Conservation (phyloP, 2,888 invertebrate species). For the Anthophora plumipes region DNA sequence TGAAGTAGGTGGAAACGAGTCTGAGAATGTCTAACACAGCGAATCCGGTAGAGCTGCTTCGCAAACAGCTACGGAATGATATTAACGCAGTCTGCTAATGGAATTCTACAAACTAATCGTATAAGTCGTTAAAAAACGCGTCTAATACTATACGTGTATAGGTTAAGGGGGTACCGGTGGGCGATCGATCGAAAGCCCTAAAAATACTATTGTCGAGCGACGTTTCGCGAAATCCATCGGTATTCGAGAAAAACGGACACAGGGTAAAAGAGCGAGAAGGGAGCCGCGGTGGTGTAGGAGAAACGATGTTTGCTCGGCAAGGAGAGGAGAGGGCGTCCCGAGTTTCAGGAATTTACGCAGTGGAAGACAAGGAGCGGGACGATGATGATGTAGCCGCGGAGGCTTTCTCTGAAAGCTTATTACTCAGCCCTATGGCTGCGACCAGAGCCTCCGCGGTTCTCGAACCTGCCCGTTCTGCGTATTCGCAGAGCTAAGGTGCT, state of each 20-base stretch:
- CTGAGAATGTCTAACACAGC: too few species aligned
- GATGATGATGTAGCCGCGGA: too few species aligned
- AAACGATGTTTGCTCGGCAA: not conserved
- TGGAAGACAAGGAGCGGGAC: too few species aligned
- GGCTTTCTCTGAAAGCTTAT: too few species aligned
- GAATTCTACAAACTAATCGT: conserved; percentile 24
- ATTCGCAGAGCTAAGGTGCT: too few species aligned
- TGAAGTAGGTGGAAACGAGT: too few species aligned
- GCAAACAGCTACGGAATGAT: not conserved
- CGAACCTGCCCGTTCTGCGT: too few species aligned
- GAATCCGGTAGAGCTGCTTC: not conserved
- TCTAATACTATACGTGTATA: conserved; percentile 23
- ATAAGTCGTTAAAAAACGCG: conserved; percentile 20
- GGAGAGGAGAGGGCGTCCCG: not conserved
- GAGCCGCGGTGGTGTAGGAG: not conserved
- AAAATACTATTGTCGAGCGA: conserved; percentile 45
- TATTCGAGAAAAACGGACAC: not conserved
- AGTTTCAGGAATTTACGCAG: conserved; percentile 28
- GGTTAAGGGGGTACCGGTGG: too few species aligned
- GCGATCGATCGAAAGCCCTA: conserved; percentile 31
- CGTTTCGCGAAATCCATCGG: conserved; percentile 22
- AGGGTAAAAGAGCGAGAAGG: conserved; percentile 25
- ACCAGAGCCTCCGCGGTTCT: too few species aligned
- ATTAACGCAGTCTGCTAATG: conserved; percentile 28
- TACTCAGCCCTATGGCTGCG: too few species aligned